A percentile compares a stretch with the other conserved stretches of the same genome.
These are phyloP conservation scores for Cetoscarus ocellatus DNA, from an alignment of 2,797 vertebrate genomes.

Conservation along the genomic window DNA sequence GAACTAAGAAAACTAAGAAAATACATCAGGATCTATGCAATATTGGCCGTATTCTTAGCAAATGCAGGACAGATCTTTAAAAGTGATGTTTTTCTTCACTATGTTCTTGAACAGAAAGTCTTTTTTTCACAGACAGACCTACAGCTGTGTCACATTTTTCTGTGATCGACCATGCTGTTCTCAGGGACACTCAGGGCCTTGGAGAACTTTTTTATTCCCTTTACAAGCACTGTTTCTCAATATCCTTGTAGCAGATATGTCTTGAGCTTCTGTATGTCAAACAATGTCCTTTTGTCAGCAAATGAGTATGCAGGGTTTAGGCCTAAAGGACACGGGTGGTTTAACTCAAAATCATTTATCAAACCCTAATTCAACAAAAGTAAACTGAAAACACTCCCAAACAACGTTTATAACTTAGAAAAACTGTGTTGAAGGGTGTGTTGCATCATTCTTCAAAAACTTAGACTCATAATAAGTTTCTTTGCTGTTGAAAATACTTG, in stretches of 20 bases:
- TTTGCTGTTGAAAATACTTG: too few relatives aligned
- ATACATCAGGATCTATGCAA: background rate
- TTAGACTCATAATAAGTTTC: too few relatives aligned
- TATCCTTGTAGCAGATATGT: slow-evolving; percentile 19
- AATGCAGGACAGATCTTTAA: background rate
- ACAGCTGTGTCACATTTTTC: slow-evolving; percentile 40
- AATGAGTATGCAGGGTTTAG: background rate
- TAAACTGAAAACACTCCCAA: background rate
- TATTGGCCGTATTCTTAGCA: background rate
- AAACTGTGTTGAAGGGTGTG: too few relatives aligned
- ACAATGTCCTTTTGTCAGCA: background rate
- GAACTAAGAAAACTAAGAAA: too few relatives aligned
- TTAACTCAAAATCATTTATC: background rate
- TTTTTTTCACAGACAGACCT: slow-evolving; percentile 16
- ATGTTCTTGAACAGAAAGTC: background rate
- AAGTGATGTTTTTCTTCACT: background rate
- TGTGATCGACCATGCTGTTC: background rate
- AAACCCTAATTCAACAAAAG: background rate
- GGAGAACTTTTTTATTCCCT: slow-evolving; percentile 8
- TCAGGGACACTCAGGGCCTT: slow-evolving; percentile 2
- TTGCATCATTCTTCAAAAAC: too few relatives aligned
- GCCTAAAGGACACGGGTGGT: background rate
- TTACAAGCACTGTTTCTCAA: background rate
- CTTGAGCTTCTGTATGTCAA: slow-evolving; percentile 9
- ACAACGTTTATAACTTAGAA: too few relatives aligned